phyloP scores from a whole-genome alignment of 1,140 invertebrate species.

The Drosophila navojoa region DNA sequence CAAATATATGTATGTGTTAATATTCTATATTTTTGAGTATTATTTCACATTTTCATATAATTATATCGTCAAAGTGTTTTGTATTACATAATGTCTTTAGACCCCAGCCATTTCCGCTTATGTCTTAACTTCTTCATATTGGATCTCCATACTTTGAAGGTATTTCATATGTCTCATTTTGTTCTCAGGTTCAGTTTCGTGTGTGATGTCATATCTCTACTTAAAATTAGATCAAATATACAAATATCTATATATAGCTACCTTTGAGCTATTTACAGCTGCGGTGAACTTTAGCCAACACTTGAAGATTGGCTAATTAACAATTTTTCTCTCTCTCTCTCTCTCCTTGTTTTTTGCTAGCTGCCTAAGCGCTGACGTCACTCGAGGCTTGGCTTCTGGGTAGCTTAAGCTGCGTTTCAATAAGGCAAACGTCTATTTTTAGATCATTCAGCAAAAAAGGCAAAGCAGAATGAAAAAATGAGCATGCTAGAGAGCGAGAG shows the following conservation, averaged over 20 bases:
- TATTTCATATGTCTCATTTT: not conserved
- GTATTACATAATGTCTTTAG: too few relatives aligned
- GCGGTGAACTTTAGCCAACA: conserved; percentile 8
- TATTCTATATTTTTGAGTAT: too few relatives aligned
- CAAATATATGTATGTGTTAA: too few relatives aligned
- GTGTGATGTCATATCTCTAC: not conserved
- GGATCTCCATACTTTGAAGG: not conserved
- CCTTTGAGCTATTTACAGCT: not conserved
- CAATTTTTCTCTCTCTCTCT: not conserved
- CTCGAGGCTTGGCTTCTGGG: conserved; percentile 6
- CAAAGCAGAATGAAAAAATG: conserved; percentile 7
- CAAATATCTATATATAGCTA: not conserved
- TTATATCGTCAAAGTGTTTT: too few relatives aligned
- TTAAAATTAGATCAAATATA: conserved; percentile 2
- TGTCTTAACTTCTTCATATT: too few relatives aligned
- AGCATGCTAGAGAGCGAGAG: not conserved
- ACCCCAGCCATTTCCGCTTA: too few relatives aligned
- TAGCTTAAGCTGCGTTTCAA: conserved; percentile 33
- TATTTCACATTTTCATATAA: too few relatives aligned
- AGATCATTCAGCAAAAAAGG: conserved; percentile 34
- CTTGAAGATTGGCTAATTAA: conserved; percentile 29
- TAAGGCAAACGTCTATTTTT: conserved; percentile 54
- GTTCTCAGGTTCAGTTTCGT: not conserved
- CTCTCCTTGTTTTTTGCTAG: not conserved
- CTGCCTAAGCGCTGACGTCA: conserved; percentile 34